Percentiles rank a stretch among this genome's conserved stretches.
Evolutionary conservation across 2,113 vertebrate genomes (phyloP).

Genomic region (Antechinus stuartii): DNA sequence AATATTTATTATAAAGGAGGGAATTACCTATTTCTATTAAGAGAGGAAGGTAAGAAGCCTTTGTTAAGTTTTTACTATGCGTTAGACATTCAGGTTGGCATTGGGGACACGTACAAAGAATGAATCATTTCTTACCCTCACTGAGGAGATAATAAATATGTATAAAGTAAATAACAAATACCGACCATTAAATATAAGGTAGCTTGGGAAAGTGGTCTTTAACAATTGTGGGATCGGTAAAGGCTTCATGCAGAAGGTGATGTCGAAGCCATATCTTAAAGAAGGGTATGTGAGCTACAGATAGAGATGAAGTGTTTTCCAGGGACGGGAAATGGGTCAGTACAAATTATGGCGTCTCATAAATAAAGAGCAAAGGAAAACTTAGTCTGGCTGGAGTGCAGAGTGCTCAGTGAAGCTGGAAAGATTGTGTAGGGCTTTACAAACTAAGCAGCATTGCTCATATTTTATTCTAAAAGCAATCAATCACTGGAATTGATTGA

Average conservation of each 20-base stretch:
- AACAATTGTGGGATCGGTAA: not conserved
- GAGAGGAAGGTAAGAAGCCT: not conserved
- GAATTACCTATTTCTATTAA: not conserved
- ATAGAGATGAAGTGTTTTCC: not conserved
- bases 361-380: not conserved
- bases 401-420: not conserved
- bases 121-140: not conserved
- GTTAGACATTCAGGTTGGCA: not conserved
- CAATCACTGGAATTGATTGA: not conserved
- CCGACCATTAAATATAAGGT: not conserved
- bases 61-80: not conserved
- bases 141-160: not conserved
- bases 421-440: not conserved
- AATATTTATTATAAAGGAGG: not conserved
- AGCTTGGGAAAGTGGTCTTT: not conserved
- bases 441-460: not conserved
- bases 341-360: not conserved
- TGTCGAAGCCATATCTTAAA: not conserved
- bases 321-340: not conserved
- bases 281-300: not conserved
- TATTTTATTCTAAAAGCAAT: not conserved
- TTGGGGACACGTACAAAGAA: not conserved
- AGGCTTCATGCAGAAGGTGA: not conserved
- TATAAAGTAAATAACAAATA: not conserved
- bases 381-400: not conserved